Conservation (phyloP, 1,140 invertebrate genomes). For the Cryptotermes secundus region DNA sequence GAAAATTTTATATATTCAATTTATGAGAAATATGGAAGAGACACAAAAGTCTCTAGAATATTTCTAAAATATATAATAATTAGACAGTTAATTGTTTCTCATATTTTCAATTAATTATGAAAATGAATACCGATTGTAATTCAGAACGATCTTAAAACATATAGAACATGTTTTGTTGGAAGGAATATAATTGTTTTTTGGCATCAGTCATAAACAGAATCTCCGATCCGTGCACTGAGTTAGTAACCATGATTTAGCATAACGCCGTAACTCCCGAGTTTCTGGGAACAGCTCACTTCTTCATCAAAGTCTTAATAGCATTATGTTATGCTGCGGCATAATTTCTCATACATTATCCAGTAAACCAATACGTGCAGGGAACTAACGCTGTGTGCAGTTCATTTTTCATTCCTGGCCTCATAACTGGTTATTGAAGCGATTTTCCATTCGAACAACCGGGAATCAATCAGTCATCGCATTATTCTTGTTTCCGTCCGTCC, state of each 20-base stretch:
- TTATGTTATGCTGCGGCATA: neutral
- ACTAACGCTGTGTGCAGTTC: neutral
- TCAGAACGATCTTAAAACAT: too few relatives aligned
- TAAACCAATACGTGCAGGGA: neutral
- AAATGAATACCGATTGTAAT: too few relatives aligned
- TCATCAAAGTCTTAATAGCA: constrained; percentile 5
- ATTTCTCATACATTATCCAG: neutral
- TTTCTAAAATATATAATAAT: too few relatives aligned
- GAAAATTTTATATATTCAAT: too few relatives aligned
- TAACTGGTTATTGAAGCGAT: neutral
- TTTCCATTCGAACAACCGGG: neutral
- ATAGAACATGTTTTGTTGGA: too few relatives aligned
- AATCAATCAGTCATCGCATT: constrained; percentile 17
- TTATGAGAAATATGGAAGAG: too few relatives aligned
- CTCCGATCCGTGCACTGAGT: neutral
- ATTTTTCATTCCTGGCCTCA: neutral
- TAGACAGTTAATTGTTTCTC: too few relatives aligned
- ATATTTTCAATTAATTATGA: too few relatives aligned
- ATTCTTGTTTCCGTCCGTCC: neutral
- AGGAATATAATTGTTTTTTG: too few relatives aligned
- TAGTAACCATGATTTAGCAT: neutral
- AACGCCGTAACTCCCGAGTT: neutral
- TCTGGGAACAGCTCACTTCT: neutral
- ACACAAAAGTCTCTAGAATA: too few relatives aligned
- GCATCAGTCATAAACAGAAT: neutral